Evolutionary conservation across 2,113 vertebrate genomes (phyloP).

Genomic region (Arizona elegans): DNA sequence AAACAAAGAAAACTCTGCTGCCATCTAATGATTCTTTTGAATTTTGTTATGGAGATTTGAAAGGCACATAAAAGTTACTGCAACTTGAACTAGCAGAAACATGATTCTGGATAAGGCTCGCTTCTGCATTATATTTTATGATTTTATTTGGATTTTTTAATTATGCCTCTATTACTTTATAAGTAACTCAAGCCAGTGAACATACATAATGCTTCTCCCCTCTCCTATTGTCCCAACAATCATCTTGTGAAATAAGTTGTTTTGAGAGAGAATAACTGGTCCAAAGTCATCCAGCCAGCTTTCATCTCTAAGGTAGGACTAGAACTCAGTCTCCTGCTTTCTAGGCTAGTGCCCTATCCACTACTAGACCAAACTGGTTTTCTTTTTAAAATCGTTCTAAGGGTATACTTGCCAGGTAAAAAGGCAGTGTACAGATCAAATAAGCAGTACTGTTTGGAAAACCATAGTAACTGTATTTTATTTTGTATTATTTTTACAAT

Average conservation of each 20-base stretch:
- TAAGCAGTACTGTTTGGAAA: background rate
- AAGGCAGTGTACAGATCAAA: background rate
- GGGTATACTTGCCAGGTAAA: background rate
- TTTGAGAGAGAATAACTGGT: background rate
- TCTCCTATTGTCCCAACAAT: background rate
- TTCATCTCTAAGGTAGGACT: background rate
- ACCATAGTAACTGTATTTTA: background rate
- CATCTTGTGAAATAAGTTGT: background rate
- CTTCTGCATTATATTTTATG: background rate
- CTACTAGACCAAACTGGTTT: background rate
- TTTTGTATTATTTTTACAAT: background rate
- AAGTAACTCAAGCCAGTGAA: background rate
- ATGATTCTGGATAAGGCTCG: background rate
- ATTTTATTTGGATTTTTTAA: background rate
- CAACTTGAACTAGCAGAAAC: background rate
- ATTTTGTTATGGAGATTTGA: background rate
- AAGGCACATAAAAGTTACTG: background rate
- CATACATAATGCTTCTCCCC: background rate
- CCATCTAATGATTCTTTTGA: background rate
- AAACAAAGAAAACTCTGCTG: background rate
- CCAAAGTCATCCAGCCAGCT: background rate
- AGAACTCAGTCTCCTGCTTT: background rate
- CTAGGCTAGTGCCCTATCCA: background rate
- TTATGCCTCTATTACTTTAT: background rate
- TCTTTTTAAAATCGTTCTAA: background rate